Base-by-base conservation (phyloP, 2,797 vertebrate species). In the Lutjanus argentimaculatus region DNA sequence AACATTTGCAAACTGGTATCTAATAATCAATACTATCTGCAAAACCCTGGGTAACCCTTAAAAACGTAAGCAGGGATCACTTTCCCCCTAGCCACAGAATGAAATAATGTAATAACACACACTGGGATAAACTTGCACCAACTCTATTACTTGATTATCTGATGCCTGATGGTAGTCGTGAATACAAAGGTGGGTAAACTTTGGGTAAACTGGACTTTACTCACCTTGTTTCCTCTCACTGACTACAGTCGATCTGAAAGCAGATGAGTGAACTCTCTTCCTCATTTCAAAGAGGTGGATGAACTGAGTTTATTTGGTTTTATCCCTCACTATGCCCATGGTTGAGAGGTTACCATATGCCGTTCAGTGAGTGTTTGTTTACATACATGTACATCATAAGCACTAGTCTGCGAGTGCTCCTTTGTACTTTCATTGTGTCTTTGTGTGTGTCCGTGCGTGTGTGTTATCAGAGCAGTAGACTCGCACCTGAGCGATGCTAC, bases 401-500 rank as follows among this genome's bases (percentile, higher is more conserved):
- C 43, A 55, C 30, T 14, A 11, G 58, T 75, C 58, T 82, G 53
- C 51, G 11, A 65, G 56, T 64, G 55, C 22, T 52, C 71, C 62
- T 82, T 74, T 78, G 75, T 68, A 46, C 66, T 46, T 10, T 43
- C 6, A 16, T n/a, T 70, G 36, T 80, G 52, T 70, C 53, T 80
- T 45, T 42, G 55, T 70, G 40, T 61, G 4, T 17, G 30, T 59
- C 12, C 67, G 22, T 46, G 19, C 53, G 49, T 42, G 22, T 58
- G 62, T 71, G 74, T 65, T 83, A 77, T 88, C 71, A 67, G 71
- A 84, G 85, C 83, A 88, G 75, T 77, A 88, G 66, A 75, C 79
- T 83, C 75, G 69, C 67, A 87, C 56, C 80, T 80, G 85, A 86
- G 68, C 66, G 65, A 61, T 79, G 58, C 75, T 77, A 73, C 30